Evolutionary conservation across 1,140 invertebrate species (phyloP).

Genomic region (Aphaenogaster floridana): DNA sequence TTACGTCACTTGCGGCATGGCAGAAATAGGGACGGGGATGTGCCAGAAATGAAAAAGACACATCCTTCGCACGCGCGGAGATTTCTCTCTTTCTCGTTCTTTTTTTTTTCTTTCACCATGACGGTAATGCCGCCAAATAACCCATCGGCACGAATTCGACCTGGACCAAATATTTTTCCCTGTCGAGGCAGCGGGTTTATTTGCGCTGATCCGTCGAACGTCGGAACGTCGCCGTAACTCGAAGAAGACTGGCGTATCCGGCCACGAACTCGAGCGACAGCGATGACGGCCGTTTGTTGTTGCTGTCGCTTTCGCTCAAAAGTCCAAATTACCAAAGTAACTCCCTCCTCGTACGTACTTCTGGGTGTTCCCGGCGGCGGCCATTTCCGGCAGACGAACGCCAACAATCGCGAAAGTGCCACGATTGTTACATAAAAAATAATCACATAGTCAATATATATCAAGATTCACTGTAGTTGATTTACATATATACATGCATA

Average conservation of each 20-base stretch:
- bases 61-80: neutral
- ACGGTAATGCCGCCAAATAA: conserved; percentile 50
- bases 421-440: conserved; percentile 26
- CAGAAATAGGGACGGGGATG: neutral
- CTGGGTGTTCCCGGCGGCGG: conserved; percentile 70
- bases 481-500: neutral
- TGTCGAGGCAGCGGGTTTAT: conserved; percentile 76
- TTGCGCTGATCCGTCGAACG: conserved; percentile 79
- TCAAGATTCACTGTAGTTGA: neutral
- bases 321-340: conserved; percentile 73
- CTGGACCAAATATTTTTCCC: conserved; percentile 75
- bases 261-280: conserved; percentile 75
- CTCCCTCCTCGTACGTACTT: conserved; percentile 56
- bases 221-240: conserved; percentile 70
- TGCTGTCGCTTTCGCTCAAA: conserved; percentile 78
- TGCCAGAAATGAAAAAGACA: conserved; percentile 10
- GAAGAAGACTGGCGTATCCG: conserved; percentile 79
- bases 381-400: neutral
- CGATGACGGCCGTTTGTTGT: conserved; percentile 80
- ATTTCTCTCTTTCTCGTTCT: conserved; percentile 10
- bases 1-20: neutral
- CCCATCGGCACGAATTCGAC: conserved; percentile 62
- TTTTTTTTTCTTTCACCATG: neutral
- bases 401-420: conserved; percentile 24
- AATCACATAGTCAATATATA: neutral